phyloP scores from a whole-genome alignment of 2,113 vertebrate genomes.

The Columba livia region DNA sequence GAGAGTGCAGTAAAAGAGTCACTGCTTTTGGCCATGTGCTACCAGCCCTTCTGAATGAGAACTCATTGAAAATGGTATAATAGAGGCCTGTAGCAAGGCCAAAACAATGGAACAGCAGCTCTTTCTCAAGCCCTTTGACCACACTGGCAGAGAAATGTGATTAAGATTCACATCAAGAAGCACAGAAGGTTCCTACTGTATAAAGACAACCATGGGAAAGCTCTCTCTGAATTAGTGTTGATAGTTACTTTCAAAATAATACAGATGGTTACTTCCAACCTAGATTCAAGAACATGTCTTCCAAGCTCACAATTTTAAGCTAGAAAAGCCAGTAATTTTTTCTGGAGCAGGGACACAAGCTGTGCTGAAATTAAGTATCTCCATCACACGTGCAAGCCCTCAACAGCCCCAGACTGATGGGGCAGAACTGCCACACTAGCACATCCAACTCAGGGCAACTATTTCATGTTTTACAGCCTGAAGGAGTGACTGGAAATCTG shows the following conservation, averaged over 20 bases:
- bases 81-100: not conserved
- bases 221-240: not conserved
- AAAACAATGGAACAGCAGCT: slow-evolving; percentile 23
- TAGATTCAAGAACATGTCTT: not conserved
- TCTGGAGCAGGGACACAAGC: not conserved
- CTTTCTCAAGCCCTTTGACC: slow-evolving; percentile 53
- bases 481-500: not conserved
- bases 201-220: slow-evolving; percentile 18
- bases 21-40: not conserved
- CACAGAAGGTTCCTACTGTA: not conserved
- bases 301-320: not conserved
- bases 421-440: not conserved
- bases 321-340: not conserved
- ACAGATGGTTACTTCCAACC: not conserved
- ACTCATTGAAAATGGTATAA: slow-evolving; percentile 44
- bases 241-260: not conserved
- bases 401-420: not conserved
- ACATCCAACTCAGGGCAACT: not conserved
- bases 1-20: not conserved
- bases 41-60: slow-evolving; percentile 9
- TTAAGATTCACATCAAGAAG: slow-evolving; percentile 54
- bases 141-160: slow-evolving; percentile 26
- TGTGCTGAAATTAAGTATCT: not conserved
- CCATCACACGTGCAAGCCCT: not conserved
- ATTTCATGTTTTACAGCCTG: not conserved